Percentiles rank a stretch among this genome's conserved stretches.
These are phyloP conservation scores for Chalcosyrphus nemorum DNA, from an alignment of 2,888 invertebrate species.

Conservation along the genomic window DNA sequence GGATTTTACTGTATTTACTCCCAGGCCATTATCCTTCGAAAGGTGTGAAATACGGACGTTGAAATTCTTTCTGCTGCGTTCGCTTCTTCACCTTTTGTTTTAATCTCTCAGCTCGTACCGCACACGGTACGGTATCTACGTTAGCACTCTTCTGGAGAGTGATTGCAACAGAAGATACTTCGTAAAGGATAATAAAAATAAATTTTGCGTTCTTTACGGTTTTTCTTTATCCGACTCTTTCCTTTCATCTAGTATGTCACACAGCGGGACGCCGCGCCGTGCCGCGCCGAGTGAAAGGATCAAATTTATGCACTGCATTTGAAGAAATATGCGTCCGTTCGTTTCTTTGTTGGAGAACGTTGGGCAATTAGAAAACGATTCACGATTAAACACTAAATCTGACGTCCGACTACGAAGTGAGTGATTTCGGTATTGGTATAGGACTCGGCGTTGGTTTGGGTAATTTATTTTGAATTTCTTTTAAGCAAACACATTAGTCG, in stretches of 20 bases:
- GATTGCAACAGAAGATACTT: slow-evolving; percentile 28
- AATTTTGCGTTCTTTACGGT: slow-evolving; percentile 66
- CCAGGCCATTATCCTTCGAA: slow-evolving; percentile 57
- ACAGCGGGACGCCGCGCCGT: slow-evolving; percentile 11
- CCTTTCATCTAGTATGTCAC: neutral
- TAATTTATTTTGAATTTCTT: slow-evolving; percentile 25
- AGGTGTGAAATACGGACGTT: slow-evolving; percentile 61
- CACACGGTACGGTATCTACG: neutral
- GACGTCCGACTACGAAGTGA: slow-evolving; percentile 39
- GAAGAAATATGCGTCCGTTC: slow-evolving; percentile 42
- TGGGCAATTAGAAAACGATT: slow-evolving; percentile 54
- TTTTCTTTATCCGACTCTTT: slow-evolving; percentile 11
- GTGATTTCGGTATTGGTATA: neutral
- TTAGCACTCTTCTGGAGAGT: slow-evolving; percentile 36
- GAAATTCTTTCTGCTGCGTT: slow-evolving; percentile 16
- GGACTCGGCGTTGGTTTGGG: neutral
- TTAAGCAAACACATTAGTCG: slow-evolving; percentile 16
- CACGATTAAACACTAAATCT: slow-evolving; percentile 34
- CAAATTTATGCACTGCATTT: slow-evolving; percentile 50
- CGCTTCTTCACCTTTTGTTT: slow-evolving; percentile 39
- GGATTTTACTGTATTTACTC: slow-evolving; percentile 50
- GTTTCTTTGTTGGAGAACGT: slow-evolving; percentile 25
- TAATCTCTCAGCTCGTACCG: slow-evolving; percentile 34
- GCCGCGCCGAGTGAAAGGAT: no score
- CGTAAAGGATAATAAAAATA: slow-evolving; percentile 62